These are phyloP conservation scores for Ammodytes dubius DNA, from an alignment of 2,113 vertebrate species.

Conservation along the genomic window DNA sequence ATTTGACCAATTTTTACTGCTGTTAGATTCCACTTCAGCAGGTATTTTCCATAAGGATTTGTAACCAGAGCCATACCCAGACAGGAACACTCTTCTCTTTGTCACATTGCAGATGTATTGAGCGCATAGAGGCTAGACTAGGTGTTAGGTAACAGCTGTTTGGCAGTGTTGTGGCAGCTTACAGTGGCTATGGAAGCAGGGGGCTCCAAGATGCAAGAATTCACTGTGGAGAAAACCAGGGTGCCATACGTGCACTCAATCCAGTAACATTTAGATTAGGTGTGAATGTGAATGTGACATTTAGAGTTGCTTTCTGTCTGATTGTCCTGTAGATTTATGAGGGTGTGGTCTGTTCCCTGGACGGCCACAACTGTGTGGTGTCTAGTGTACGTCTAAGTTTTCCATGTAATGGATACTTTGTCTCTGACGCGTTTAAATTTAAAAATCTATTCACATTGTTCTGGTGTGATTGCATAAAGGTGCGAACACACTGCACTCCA, in stretches of 20 bases:
- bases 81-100: not conserved
- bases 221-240: not conserved
- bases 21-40: not conserved
- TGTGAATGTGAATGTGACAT: not conserved
- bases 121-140: constrained; percentile 5
- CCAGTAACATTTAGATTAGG: constrained; percentile 8
- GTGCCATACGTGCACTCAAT: not conserved
- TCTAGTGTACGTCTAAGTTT: not conserved
- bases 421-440: not conserved
- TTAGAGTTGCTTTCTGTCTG: not conserved
- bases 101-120: constrained; percentile 15
- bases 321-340: constrained; percentile 12
- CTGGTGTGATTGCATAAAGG: not conserved
- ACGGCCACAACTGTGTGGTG: not conserved
- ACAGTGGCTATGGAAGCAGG: constrained; percentile 6
- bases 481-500: too few relatives aligned
- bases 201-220: constrained; percentile 17
- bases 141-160: constrained; percentile 43
- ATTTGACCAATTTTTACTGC: not conserved
- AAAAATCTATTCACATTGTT: not conserved
- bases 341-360: not conserved
- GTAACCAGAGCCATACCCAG: not conserved
- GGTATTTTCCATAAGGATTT: not conserved
- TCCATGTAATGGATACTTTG: not conserved
- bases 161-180: constrained; percentile 36